Conservation (phyloP, 2,888 invertebrate species). For the Ariolimax columbianus region DNA sequence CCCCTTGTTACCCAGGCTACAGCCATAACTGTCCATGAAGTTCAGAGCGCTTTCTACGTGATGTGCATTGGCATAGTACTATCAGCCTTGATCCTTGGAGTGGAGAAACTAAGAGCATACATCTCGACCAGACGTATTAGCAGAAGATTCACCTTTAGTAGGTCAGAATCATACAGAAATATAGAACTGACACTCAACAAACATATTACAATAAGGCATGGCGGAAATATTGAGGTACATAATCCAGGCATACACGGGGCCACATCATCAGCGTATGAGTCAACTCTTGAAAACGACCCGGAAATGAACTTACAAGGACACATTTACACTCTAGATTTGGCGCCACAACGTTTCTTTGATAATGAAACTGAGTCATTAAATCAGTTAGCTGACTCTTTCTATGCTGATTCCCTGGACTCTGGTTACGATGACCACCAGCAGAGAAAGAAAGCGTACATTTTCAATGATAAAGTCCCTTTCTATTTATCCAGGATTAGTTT, state of each 20-base stretch:
- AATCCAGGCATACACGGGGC: no score
- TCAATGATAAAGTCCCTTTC: constrained; percentile 4
- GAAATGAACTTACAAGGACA: no score
- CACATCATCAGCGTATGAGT: neutral
- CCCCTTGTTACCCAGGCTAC: constrained; percentile 56
- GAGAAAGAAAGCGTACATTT: neutral
- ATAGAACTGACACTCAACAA: neutral
- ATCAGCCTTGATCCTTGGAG: constrained; percentile 36
- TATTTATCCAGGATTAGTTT: constrained; percentile 19
- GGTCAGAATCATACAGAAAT: neutral
- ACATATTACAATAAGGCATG: neutral
- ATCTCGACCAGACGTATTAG: neutral
- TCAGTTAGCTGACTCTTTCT: neutral
- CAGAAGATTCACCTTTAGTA: neutral
- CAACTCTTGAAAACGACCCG: neutral
- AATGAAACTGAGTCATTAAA: neutral
- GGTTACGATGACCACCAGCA: constrained; percentile 17
- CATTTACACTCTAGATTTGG: neutral
- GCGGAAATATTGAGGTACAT: neutral
- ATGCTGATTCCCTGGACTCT: neutral
- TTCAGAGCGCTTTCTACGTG: constrained; percentile 63
- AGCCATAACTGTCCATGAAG: constrained; percentile 58
- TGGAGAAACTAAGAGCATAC: neutral
- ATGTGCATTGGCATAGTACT: constrained; percentile 56
- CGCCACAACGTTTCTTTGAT: neutral